Conservation (phyloP, 2,888 invertebrate species). For the Scaptomyza polygonia region DNA sequence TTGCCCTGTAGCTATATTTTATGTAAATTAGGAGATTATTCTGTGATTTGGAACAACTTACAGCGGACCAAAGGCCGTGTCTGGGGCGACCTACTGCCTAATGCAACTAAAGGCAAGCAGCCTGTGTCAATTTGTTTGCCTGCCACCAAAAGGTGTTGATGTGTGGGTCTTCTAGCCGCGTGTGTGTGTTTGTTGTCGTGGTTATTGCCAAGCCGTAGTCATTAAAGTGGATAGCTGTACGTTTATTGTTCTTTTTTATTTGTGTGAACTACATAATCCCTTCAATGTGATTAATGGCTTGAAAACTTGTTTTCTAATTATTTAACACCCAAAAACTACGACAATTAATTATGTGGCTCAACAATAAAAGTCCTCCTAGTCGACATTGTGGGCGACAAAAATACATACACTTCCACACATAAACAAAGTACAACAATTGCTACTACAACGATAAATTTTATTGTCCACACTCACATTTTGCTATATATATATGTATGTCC, state of each 20-base stretch:
- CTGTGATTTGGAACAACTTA: constrained; percentile 73
- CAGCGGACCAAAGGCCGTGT: constrained; percentile 56
- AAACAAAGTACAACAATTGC: constrained; percentile 70
- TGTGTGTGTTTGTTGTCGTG: constrained; percentile 12
- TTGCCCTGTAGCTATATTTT: constrained; percentile 62
- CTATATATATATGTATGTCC: too few species aligned
- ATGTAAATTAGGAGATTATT: constrained; percentile 80
- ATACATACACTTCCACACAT: constrained; percentile 23
- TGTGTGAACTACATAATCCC: constrained; percentile 28
- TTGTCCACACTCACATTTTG: constrained; percentile 62
- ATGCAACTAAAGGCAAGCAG: constrained; percentile 32
- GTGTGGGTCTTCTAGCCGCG: constrained; percentile 17
- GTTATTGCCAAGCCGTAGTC: constrained; percentile 12
- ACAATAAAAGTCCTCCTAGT: constrained; percentile 73
- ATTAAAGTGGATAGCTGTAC: constrained; percentile 38
- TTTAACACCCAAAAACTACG: constrained; percentile 80
- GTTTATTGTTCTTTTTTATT: constrained; percentile 9
- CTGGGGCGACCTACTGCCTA: constrained; percentile 32
- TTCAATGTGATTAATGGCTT: constrained; percentile 75
- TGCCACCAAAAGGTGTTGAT: constrained; percentile 46
- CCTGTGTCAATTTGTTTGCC: constrained; percentile 37
- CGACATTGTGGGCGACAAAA: constrained; percentile 65
- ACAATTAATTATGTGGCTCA: constrained; percentile 80
- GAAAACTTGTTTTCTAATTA: constrained; percentile 81
- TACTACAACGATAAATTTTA: constrained; percentile 73